A percentile compares a stretch with the other conserved stretches of the same genome.
Evolutionary conservation across 2,888 invertebrate genomes (phyloP).

Genomic region (Apomyelois bistriatella): DNA sequence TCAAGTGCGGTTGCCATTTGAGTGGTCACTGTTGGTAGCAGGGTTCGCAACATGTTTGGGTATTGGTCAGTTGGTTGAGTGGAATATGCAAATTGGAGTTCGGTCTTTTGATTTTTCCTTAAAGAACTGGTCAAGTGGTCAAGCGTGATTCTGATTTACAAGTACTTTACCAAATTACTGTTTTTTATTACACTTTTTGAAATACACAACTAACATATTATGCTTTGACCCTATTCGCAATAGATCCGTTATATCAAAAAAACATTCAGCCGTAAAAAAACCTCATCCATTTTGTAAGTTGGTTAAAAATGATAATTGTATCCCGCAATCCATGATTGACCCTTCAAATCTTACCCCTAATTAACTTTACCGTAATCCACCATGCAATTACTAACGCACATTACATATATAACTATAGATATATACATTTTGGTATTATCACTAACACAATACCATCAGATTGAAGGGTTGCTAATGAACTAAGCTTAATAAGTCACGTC

Average conservation of each 20-base stretch:
- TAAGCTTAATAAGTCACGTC: conserved; percentile 40
- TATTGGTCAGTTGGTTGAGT: background rate
- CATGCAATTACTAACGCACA: conserved; percentile 5
- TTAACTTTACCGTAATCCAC: background rate
- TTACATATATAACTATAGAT: background rate
- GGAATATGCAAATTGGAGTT: background rate
- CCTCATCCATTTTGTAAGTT: too few relatives aligned
- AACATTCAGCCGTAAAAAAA: too few relatives aligned
- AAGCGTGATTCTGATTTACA: too few relatives aligned
- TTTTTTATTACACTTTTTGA: too few relatives aligned
- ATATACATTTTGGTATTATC: background rate
- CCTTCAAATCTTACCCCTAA: background rate
- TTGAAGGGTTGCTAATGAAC: conserved; percentile 35
- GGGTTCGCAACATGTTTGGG: background rate
- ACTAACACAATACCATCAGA: conserved; percentile 7
- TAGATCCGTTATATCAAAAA: too few relatives aligned
- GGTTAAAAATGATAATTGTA: too few relatives aligned
- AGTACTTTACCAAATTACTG: too few relatives aligned
- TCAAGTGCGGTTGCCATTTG: conserved; percentile 27
- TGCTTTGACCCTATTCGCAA: too few relatives aligned
- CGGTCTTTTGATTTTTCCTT: background rate
- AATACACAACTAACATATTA: too few relatives aligned
- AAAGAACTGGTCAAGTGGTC: too few relatives aligned
- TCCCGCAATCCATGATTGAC: background rate
- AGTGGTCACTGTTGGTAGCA: conserved; percentile 4